These are phyloP conservation scores for Muntiacus muntjak DNA, from an alignment of 2,113 vertebrate genomes.

Conservation along the genomic window DNA sequence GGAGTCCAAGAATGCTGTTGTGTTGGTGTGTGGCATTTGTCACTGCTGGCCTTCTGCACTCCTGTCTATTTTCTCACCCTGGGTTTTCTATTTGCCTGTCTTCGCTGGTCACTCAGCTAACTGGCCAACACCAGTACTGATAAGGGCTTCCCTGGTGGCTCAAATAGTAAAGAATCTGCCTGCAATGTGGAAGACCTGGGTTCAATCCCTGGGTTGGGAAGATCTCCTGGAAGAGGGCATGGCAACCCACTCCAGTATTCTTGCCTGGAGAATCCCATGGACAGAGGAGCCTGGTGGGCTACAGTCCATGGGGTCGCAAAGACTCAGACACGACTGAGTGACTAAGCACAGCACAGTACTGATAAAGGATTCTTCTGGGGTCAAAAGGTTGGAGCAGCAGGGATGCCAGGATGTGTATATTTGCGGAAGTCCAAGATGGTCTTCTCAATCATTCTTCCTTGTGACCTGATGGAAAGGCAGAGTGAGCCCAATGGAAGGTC, in stretches of 20 bases:
- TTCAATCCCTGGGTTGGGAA: background rate
- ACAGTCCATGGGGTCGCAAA: background rate
- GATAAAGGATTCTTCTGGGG: background rate
- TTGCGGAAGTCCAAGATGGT: background rate
- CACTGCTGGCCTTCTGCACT: background rate
- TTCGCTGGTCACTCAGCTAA: background rate
- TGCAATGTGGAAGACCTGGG: background rate
- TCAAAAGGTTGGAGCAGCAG: background rate
- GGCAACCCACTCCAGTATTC: background rate
- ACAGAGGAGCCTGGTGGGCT: background rate
- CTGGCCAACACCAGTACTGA: background rate
- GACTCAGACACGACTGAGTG: background rate
- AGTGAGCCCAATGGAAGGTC: background rate
- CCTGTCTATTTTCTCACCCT: background rate
- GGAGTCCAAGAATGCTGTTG: background rate
- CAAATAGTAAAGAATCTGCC: background rate
- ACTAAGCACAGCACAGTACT: background rate
- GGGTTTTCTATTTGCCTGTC: background rate
- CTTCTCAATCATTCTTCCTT: background rate
- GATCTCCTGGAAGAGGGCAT: background rate
- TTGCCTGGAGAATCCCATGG: background rate
- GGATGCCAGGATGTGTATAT: background rate
- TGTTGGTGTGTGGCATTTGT: background rate
- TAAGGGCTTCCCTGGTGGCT: background rate
- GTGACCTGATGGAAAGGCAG: background rate